Evolutionary conservation across 1,140 invertebrate genomes (phyloP), one percentile per base, ranked within the genome.

Genomic region (Papilio glaucus): DNA sequence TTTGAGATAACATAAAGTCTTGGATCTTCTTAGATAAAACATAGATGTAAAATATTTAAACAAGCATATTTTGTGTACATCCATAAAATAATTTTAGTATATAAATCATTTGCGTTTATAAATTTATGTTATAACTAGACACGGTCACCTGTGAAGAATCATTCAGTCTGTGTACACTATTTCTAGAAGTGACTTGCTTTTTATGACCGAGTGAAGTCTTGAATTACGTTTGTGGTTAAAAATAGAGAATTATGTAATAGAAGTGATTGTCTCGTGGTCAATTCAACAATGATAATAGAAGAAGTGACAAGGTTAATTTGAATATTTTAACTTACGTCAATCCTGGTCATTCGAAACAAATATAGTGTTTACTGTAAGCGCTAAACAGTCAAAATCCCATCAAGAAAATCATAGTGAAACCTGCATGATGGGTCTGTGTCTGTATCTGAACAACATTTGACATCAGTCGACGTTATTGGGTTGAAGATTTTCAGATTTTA

Each of bases 161-260:
- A 49, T 53, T 53, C 9, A 53, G 18, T 21, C 18, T 21, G 49
- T 10, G 49, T 12, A 26, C 49, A 24, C 10, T 53, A 53, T 53
- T 53, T 53, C 21, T 53, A 26, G 49, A 53, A 53, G 49, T 24
- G 9, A 53, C 21, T 10, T 24, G 21, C 0, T 33, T 6, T 33
- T 24, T 53, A 12, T 53, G 12, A 53, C 4, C 21, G 49, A 24
- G 49, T 53, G 21, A 24, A 53, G 9, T 21, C 1, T 5, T n/a
- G 15, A 6, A 33, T 49, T 53, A 53, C 49, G 49, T 53, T 21
- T 53, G 21, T 53, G 21, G 21, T 53, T 53, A 24, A 53, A 53
- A 53, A 53, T 53, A 53, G 49, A 53, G 8, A 24, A 24, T 53
- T 53, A 21, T 53, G 49, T 12, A 53, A 53, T 18, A 3, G 21